Base-by-base conservation (phyloP, 2,797 vertebrate genomes). In the Emydoidea blandingii region DNA sequence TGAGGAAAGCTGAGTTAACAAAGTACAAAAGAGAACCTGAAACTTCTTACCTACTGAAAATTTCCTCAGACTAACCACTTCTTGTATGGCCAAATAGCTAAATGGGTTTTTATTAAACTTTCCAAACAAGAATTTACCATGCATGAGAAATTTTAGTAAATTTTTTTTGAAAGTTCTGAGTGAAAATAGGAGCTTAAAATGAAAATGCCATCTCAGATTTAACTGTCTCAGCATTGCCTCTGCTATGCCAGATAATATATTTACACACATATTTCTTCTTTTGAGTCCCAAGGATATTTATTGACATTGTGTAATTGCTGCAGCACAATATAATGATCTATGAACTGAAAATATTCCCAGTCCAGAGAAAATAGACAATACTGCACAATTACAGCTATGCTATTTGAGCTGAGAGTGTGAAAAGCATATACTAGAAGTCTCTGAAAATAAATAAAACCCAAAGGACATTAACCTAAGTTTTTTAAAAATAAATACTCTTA, bases 401-500 rank as follows among this genome's bases (percentile, higher is more conserved):
- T 81, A 10, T 34, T 8, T 62, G 37, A 54, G 27, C 78, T 93
- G 74, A 79, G 83, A 52, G 14, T 10, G 74, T 50, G 18, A 29
- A 76, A 81, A 47, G 81, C 37, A 31, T 65, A 37, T 25, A 27
- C 5, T 8, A 31, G 52, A 53, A 53, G 34, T n/a, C n/a, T 18
- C 65, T 37, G 37, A 50, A 50, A 50, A 50, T 50, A 16, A 50
- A 50, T 50, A 54, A n/a, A 78, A 5, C 27, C 65, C 78, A 14
- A 53, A 81, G 76, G 74, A 91, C 81, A 49, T 52, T 25, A 50
- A 62, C 52, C 2, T 52, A 85, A 41, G 83, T 79, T 97, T 87
- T 83, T 93, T 41, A 29, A 93, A 94, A 93, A 92, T 68, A 59
- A 79, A 88, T 85, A 5, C 6, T 89, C 25, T 31, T 74, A 34